Percentiles rank a stretch among this genome's conserved stretches.
Conservation (phyloP, 2,797 vertebrate species). For the Danio aesculapii region DNA sequence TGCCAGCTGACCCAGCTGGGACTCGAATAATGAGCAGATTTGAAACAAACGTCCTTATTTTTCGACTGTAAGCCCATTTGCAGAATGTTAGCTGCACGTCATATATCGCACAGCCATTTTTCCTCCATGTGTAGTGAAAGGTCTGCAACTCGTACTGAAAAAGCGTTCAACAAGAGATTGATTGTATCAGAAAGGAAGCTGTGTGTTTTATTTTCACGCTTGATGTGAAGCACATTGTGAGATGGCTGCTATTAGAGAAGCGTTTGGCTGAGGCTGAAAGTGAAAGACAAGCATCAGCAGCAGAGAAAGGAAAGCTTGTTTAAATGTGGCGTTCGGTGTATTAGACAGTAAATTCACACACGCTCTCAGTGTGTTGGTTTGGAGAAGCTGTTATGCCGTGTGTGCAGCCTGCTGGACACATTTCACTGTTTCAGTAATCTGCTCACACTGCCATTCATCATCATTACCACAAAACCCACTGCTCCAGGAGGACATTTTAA, state of each 20-base stretch:
- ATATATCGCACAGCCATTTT: not conserved
- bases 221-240: conserved; percentile 15
- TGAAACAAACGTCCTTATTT: too few relatives aligned
- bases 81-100: too few relatives aligned
- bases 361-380: conserved; percentile 51
- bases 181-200: not conserved
- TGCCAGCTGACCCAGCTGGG: too few relatives aligned
- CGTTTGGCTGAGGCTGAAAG: conserved; percentile 19
- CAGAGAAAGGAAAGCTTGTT: conserved; percentile 12
- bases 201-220: conserved; percentile 11
- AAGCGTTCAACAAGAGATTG: conserved; percentile 7
- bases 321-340: not conserved
- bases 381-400: conserved; percentile 59
- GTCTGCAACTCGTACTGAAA: not conserved
- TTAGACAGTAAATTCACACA: conserved; percentile 41
- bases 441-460: conserved; percentile 69
- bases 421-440: conserved; percentile 71
- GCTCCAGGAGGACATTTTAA: conserved; percentile 64
- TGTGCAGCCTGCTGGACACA: conserved; percentile 67
- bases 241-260: conserved; percentile 18
- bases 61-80: too few relatives aligned
- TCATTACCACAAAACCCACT: conserved; percentile 59
- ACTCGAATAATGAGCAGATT: too few relatives aligned
- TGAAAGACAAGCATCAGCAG: not conserved
- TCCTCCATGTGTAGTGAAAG: not conserved